Conservation (phyloP, 1,140 invertebrate genomes). For the Cydia fagiglandana region DNA sequence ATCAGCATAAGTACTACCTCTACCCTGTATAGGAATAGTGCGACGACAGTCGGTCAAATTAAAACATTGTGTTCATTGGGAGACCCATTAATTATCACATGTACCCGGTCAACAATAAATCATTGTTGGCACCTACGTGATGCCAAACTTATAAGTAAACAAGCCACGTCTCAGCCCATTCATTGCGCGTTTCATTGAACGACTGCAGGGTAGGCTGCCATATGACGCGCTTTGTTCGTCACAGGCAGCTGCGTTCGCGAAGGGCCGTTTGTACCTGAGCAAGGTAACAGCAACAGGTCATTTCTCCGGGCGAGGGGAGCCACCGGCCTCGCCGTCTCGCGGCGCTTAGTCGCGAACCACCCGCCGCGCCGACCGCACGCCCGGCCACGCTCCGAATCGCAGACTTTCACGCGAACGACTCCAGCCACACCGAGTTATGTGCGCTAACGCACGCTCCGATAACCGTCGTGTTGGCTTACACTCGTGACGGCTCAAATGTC, state of each 20-base stretch:
- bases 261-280: slow-evolving; percentile 69
- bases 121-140: slow-evolving; percentile 9
- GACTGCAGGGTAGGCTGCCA: slow-evolving; percentile 49
- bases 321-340: slow-evolving; percentile 36
- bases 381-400: slow-evolving; percentile 37
- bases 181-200: slow-evolving; percentile 61
- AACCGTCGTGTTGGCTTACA: slow-evolving; percentile 44
- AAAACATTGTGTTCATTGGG: neutral
- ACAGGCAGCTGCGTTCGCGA: slow-evolving; percentile 64
- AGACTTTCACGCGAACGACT: slow-evolving; percentile 62
- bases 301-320: slow-evolving; percentile 61
- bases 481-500: slow-evolving; percentile 75
- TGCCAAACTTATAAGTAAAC: slow-evolving; percentile 45
- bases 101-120: neutral
- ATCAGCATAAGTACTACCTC: no score
- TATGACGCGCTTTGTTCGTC: slow-evolving; percentile 64
- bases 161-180: slow-evolving; percentile 64
- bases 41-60: neutral
- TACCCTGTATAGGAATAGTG: no score
- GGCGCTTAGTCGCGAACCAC: slow-evolving; percentile 48
- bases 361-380: slow-evolving; percentile 45
- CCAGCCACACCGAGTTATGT: slow-evolving; percentile 65
- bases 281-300: slow-evolving; percentile 76
- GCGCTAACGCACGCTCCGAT: slow-evolving; percentile 66
- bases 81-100: neutral